A percentile compares a stretch with the other conserved stretches of the same genome.
phyloP scores from a whole-genome alignment of 2,797 vertebrate species.

The Pteropus rufus region DNA sequence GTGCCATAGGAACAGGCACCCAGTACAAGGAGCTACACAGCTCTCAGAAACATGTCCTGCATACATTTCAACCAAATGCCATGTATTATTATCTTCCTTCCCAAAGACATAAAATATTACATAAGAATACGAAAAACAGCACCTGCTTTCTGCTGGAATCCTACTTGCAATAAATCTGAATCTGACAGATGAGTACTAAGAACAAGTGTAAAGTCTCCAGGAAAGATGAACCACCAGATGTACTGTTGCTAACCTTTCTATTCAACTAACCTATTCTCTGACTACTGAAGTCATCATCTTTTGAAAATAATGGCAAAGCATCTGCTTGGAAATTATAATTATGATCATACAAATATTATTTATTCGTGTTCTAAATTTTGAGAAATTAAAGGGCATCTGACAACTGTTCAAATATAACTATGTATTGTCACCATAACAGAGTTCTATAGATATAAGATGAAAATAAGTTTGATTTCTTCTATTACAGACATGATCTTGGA shows the following conservation, averaged over 20 bases:
- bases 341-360: background rate
- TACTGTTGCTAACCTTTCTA: background rate
- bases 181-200: slow-evolving; percentile 55
- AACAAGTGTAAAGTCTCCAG: slow-evolving; percentile 25
- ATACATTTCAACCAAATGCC: slow-evolving; percentile 50
- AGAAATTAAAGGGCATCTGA: background rate
- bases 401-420: background rate
- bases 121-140: slow-evolving; percentile 34
- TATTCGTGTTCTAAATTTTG: background rate
- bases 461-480: background rate
- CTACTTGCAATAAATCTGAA: slow-evolving; percentile 38
- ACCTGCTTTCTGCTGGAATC: slow-evolving; percentile 47
- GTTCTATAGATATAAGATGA: background rate
- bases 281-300: background rate
- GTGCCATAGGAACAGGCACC: background rate
- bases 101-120: slow-evolving; percentile 57
- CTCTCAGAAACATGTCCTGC: background rate
- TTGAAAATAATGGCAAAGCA: slow-evolving; percentile 27
- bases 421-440: background rate
- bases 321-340: slow-evolving; percentile 34
- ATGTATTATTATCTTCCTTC: slow-evolving; percentile 42
- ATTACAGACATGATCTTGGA: background rate
- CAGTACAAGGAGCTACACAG: background rate
- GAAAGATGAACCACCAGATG: slow-evolving; percentile 56
- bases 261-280: background rate